Conservation (phyloP, 2,113 vertebrate species). For the Ascaphus truei region DNA sequence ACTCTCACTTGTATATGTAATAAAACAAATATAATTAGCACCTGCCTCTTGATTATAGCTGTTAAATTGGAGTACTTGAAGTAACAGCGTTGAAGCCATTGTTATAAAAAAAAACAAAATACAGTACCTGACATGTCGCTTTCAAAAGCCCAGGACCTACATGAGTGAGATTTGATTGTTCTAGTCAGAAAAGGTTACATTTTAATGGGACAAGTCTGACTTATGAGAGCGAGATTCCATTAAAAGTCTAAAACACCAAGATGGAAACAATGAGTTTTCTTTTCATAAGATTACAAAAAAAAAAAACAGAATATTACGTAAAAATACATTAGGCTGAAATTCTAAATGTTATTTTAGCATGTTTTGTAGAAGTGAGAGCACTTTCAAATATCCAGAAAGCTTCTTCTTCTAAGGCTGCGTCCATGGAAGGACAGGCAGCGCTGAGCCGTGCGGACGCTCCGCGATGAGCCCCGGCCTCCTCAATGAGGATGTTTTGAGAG, state of each 20-base stretch:
- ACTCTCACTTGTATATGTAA: not conserved
- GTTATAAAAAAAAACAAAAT: not conserved
- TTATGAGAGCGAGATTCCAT: no score
- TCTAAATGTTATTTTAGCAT: no score
- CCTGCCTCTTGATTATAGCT: conserved; percentile 15
- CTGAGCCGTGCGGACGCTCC: no score
- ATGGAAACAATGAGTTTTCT: not conserved
- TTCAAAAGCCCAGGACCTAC: not conserved
- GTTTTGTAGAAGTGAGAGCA: no score
- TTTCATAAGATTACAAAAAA: not conserved
- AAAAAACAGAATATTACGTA: no score
- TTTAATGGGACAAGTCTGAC: not conserved
- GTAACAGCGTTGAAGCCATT: not conserved
- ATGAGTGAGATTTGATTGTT: not conserved
- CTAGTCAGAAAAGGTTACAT: not conserved
- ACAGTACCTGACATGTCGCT: not conserved
- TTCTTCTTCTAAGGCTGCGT: no score
- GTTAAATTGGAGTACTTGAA: not conserved
- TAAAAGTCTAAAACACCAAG: no score
- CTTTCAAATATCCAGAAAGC: no score
- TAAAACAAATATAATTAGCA: conserved; percentile 29
- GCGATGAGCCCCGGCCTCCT: no score
- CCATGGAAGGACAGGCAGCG: no score
- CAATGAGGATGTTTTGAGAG: no score
- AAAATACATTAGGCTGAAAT: no score